These are phyloP conservation scores for Sclerodermus sp. DNA, from an alignment of 2,888 invertebrate genomes.

Conservation along the genomic window DNA sequence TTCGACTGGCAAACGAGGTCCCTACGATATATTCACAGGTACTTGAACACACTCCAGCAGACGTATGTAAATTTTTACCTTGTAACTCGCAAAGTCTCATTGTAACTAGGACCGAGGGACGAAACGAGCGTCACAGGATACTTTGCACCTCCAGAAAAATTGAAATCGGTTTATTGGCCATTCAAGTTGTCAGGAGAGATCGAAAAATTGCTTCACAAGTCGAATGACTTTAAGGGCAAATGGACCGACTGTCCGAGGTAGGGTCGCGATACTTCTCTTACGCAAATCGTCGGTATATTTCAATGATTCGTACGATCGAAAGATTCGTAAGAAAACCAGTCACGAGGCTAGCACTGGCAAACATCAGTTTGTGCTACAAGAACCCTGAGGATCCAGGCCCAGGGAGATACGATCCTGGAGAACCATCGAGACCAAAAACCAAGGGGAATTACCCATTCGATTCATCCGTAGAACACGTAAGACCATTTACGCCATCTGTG, in stretches of 20 bases:
- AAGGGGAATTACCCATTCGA: constrained; percentile 24
- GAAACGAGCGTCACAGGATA: constrained; percentile 19
- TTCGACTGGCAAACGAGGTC: constrained; percentile 27
- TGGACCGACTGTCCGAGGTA: constrained; percentile 29
- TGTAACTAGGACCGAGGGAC: constrained; percentile 24
- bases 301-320: too few species aligned
- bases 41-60: too few species aligned
- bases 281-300: background rate
- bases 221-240: constrained; percentile 30
- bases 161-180: constrained; percentile 23
- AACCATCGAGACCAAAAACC: background rate
- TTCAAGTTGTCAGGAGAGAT: constrained; percentile 20
- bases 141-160: background rate
- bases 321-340: constrained; percentile 55
- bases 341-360: constrained; percentile 59
- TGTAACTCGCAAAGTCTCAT: too few species aligned
- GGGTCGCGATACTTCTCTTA: background rate
- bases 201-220: constrained; percentile 23
- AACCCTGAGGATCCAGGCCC: constrained; percentile 62
- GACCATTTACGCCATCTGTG: constrained; percentile 5
- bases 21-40: constrained; percentile 38
- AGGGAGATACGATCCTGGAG: constrained; percentile 50
- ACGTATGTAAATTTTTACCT: too few species aligned
- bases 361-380: constrained; percentile 60
- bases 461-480: constrained; percentile 12